Evolutionary conservation across 2,888 invertebrate genomes (phyloP), one percentile per base, ranked within the genome.

Genomic region (Tyria jacobaeae): DNA sequence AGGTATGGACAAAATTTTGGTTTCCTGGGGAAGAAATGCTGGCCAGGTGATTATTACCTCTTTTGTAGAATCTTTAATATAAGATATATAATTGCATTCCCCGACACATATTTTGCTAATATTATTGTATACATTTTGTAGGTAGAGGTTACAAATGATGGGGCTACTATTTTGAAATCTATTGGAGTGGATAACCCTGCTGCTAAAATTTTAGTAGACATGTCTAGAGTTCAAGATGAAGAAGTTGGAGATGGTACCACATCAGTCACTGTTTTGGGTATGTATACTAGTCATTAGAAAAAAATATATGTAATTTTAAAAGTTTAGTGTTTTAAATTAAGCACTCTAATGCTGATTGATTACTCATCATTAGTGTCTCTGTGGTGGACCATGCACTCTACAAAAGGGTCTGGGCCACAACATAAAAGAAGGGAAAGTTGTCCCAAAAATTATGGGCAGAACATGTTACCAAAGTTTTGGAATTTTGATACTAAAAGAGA

Each of bases 231-330:
- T 3, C 99, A 99, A 88, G 99, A 99, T 93, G 99, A 99, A 86
- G 99, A 99, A 95, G 99, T 99, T 64, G 99, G 99, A 50, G 99
- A 99, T 95, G 99, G 99, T 15, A 99, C 99, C n/a, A 99, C 99
- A 47, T 99, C 99, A 0, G 99, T 99, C 0, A 98, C 99, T 58
- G 99, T 99, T 48, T 91, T 96, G 70, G 96, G 96, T 96, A 88
- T 74, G 86, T 79, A 55, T 17, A 2, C 7, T 34, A 31, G 10
- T 54, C 25, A 17, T 49, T 49, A 25, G 7, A n/a, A 24, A 25
- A 48, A 49, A 27, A 25, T 1, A 27, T 27, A 12, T 21, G 2
- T 3, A 17, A 17, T 44, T 12, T 41, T 21, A 10, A 31, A 4
- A 27, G 27, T 27, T 27, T 27, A 4, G 27, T 27, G 3, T 27